These are phyloP conservation scores for Hyperopisus bebe DNA, from an alignment of 2,113 vertebrate genomes.

Conservation along the genomic window DNA sequence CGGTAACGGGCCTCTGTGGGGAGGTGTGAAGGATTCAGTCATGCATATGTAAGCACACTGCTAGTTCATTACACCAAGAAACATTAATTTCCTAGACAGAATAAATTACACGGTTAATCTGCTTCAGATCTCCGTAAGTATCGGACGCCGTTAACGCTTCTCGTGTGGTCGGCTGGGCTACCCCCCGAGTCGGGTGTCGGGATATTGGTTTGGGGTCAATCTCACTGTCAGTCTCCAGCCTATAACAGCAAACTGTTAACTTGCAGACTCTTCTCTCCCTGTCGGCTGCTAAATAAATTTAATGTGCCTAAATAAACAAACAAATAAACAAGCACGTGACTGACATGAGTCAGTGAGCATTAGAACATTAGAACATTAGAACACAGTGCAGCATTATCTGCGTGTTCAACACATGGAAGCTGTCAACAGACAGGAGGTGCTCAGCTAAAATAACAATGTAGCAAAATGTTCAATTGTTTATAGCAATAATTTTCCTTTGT, in stretches of 20 bases:
- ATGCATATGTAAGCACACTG: slow-evolving; percentile 15
- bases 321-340: neutral
- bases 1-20: neutral
- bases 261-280: neutral
- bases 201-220: neutral
- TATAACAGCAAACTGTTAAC: neutral
- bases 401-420: neutral
- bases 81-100: slow-evolving; percentile 40
- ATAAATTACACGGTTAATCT: slow-evolving; percentile 47
- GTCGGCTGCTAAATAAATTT: neutral
- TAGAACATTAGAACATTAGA: neutral
- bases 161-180: neutral
- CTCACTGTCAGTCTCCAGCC: neutral
- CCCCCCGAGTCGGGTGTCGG: neutral
- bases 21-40: slow-evolving; percentile 7
- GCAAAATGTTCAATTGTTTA: neutral
- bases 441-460: neutral
- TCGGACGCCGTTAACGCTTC: neutral
- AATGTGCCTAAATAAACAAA: neutral
- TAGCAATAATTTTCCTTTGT: neutral
- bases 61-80: slow-evolving; percentile 43
- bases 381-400: neutral
- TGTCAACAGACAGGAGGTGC: neutral
- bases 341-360: neutral
- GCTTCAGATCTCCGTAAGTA: slow-evolving; percentile 22